These are phyloP conservation scores for Panopea generosa DNA, from an alignment of 2,888 invertebrate genomes.

Conservation along the genomic window DNA sequence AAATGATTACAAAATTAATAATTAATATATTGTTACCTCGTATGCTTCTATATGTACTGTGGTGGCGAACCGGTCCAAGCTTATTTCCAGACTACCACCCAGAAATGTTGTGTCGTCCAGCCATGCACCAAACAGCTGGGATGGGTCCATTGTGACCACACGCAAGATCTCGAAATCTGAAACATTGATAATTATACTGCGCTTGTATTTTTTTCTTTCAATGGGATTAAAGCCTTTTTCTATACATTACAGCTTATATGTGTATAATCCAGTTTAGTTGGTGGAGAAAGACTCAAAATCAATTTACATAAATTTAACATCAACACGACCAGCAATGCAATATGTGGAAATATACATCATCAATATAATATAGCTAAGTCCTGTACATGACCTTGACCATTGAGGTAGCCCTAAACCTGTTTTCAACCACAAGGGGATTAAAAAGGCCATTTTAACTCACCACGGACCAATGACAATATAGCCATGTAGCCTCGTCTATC, in stretches of 20 bases:
- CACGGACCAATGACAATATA: constrained; percentile 68
- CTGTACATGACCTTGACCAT: no score
- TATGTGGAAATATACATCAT: no score
- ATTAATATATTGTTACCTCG: constrained; percentile 61
- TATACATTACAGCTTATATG: no score
- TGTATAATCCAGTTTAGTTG: no score
- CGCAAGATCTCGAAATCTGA: constrained; percentile 71
- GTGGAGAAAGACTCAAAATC: constrained; percentile 8
- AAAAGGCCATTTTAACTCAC: no score
- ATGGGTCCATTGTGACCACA: constrained; percentile 76
- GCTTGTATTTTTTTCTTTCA: background rate
- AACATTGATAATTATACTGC: constrained; percentile 1
- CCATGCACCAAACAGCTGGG: constrained; percentile 77
- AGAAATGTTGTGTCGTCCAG: constrained; percentile 73
- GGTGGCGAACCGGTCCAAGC: constrained; percentile 74
- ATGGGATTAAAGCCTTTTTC: no score
- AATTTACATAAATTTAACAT: no score
- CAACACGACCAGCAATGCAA: no score
- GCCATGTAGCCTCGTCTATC: constrained; percentile 75
- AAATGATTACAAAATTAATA: no score
- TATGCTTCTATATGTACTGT: constrained; percentile 76
- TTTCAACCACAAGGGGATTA: no score
- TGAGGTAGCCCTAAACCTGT: no score
- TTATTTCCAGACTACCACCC: constrained; percentile 74
- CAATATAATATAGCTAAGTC: no score